Base-by-base conservation (phyloP, 2,797 vertebrate species). In the Gymnopithys bicolor region DNA sequence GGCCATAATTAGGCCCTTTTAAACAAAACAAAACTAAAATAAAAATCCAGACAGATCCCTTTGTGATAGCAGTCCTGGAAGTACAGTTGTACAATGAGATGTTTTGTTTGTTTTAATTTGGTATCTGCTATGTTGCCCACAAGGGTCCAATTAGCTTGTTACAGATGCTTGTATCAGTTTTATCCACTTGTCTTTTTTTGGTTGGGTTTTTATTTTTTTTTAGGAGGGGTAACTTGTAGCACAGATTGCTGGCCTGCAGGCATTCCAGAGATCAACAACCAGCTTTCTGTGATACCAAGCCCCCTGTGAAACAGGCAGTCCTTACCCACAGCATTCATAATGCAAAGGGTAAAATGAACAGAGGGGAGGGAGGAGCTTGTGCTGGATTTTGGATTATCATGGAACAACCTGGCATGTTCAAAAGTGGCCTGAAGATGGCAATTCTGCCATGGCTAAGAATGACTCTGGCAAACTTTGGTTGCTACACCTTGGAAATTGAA, bases 51-150 rank as follows among this genome's bases (percentile, higher is more conserved):
- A 78, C 15, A 6, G 87, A 89, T 84, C 64, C 86, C 73, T 77
- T 98, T 98, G 96, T 98, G 98, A 97, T 98, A 97, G 94, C 12
- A 19, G 96, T 97, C 98, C 98, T 98, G 98, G 97, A 98, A 98
- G 97, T 98, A 97, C 94, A 97, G 98, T 98, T 97, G 97, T 97
- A 96, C 94, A 94, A 96, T 66, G 96, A 94, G 96, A 97, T 97
- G 97, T 98, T 97, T 98, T 98, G 98, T 99, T 99, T 99, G 98
- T 98, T 99, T 99, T 98, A 98, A 98, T 98, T 97, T 98, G 81
- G 92, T 97, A 97, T 97, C 98, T 96, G 97, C 98, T 94, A 85
- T 98, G 98, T 98, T 98, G 98, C 98, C 98, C 98, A 98, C 98
- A 97, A 98, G 98, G 98, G 99, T 97, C 99, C 98, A 99, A 99